phyloP scores from a whole-genome alignment of 2,113 vertebrate genomes.

The Coturnix japonica region DNA sequence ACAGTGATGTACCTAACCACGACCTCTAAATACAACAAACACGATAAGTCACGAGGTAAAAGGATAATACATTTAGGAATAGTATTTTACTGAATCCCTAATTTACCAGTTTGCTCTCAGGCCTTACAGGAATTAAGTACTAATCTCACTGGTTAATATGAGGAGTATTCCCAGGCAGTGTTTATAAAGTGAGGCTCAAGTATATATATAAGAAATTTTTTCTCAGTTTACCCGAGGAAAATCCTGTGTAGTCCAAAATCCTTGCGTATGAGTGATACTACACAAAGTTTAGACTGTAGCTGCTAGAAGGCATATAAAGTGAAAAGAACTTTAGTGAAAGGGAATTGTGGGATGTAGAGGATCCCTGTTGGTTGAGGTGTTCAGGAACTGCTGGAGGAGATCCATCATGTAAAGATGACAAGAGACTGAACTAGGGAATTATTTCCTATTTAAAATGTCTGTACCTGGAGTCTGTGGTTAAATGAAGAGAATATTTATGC shows the following conservation, averaged over 20 bases:
- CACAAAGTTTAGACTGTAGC: neutral
- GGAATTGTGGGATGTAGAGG: rapidly evolving
- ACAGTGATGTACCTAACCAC: neutral
- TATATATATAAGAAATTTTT: neutral
- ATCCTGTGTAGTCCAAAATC: neutral
- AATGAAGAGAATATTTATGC: neutral
- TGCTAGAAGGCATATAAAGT: neutral
- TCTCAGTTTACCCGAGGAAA: neutral
- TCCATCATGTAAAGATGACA: neutral
- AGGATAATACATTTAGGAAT: neutral
- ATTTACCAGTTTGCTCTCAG: neutral
- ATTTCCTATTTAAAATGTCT: neutral
- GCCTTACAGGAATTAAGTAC: neutral
- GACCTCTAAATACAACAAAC: neutral
- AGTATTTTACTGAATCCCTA: neutral
- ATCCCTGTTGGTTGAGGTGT: neutral
- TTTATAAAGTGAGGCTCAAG: neutral
- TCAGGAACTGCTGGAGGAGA: neutral
- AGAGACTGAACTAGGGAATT: neutral
- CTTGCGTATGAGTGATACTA: neutral
- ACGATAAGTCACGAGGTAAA: neutral
- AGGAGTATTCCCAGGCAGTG: neutral
- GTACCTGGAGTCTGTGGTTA: neutral
- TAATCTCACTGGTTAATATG: neutral
- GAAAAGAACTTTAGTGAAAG: neutral